A percentile compares a stretch with the other conserved stretches of the same genome.
These are phyloP conservation scores for Mustela nigripes DNA, from an alignment of 2,113 vertebrate species.

Conservation along the genomic window DNA sequence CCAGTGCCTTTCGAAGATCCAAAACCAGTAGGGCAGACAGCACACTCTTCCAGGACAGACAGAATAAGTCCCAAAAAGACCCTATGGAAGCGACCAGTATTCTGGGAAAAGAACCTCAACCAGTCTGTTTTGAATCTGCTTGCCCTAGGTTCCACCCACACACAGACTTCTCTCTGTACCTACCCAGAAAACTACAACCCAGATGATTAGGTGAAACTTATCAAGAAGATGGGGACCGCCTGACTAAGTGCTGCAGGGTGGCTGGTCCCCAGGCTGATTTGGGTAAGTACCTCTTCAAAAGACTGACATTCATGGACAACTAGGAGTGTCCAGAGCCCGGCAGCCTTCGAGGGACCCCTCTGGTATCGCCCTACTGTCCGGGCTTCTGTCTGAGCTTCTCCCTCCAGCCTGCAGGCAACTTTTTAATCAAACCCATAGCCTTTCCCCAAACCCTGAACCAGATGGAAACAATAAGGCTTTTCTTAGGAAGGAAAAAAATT, in stretches of 20 bases:
- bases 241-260: not conserved
- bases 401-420: not conserved
- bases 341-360: not conserved
- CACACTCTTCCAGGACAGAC: not conserved
- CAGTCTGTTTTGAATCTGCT: not conserved
- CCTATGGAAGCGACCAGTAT: not conserved
- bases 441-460: not conserved
- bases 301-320: not conserved
- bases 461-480: not conserved
- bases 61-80: not conserved
- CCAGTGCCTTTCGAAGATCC: not conserved
- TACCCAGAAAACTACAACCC: not conserved
- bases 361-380: not conserved
- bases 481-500: not conserved
- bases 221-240: not conserved
- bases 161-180: not conserved
- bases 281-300: not conserved
- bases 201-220: not conserved
- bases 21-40: not conserved
- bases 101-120: not conserved
- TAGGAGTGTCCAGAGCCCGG: not conserved
- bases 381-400: not conserved
- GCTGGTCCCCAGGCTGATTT: not conserved
- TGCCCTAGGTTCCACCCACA: not conserved
- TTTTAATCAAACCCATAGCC: not conserved